Percentiles rank a stretch among this genome's conserved stretches.
Evolutionary conservation across 2,797 vertebrate genomes (phyloP).

Genomic region (Chelmon rostratus): DNA sequence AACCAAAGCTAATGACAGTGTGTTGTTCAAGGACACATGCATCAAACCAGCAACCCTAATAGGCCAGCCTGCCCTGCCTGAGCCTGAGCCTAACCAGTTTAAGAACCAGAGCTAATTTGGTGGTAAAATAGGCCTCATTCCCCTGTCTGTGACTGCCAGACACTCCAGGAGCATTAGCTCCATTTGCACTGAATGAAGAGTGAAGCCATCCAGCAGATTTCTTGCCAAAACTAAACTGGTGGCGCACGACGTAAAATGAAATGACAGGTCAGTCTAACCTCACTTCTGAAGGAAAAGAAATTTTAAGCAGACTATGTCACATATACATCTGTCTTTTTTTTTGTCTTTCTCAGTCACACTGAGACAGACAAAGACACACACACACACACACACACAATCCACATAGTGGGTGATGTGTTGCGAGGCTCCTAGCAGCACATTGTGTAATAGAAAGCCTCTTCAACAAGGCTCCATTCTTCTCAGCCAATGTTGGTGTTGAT

Average conservation of each 20-base stretch:
- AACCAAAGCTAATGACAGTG: not conserved
- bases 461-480: constrained; percentile 72
- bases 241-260: constrained; percentile 16
- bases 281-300: not conserved
- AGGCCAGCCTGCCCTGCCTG: not conserved
- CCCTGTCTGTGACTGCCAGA: constrained; percentile 37
- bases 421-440: constrained; percentile 71
- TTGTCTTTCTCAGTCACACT: constrained; percentile 2
- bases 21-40: not conserved
- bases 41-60: not conserved
- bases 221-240: constrained; percentile 35
- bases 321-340: constrained; percentile 12
- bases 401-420: constrained; percentile 60
- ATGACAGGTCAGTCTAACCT: not conserved
- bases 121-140: not conserved
- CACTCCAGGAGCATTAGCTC: constrained; percentile 45
- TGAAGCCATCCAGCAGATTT: constrained; percentile 7
- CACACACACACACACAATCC: constrained; percentile 11
- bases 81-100: too few relatives aligned
- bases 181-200: constrained; percentile 28
- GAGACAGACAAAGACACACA: constrained; percentile 1
- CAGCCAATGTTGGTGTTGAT: constrained; percentile 59
- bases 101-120: too few relatives aligned
- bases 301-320: constrained; percentile 8
- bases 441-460: constrained; percentile 61